phyloP scores from a whole-genome alignment of 2,888 invertebrate species.

The Sinohyriopsis cumingii region DNA sequence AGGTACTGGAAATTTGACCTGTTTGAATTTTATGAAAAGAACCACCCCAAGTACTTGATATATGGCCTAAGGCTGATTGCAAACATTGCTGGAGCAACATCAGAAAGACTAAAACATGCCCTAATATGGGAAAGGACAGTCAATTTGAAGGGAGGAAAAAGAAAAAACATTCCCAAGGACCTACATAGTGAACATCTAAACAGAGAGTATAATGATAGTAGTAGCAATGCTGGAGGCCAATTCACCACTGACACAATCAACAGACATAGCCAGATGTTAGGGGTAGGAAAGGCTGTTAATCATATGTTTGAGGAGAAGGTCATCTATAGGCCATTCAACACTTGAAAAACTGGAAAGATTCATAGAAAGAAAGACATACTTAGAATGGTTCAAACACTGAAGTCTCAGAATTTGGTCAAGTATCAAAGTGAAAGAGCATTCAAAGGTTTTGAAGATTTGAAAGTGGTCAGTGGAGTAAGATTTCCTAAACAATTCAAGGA shows the following conservation, averaged over 20 bases:
- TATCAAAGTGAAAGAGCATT: too few relatives aligned
- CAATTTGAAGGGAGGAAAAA: constrained; percentile 7
- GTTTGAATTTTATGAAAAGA: constrained; percentile 10
- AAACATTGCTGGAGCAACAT: constrained; percentile 12
- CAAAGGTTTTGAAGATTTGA: too few relatives aligned
- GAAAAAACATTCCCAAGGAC: constrained; percentile 16
- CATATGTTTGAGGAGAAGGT: constrained; percentile 6
- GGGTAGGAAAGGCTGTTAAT: constrained; percentile 1
- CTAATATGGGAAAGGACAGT: constrained; percentile 14
- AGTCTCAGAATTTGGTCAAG: too few relatives aligned
- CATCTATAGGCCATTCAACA: not conserved
- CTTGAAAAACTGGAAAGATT: constrained; percentile 1
- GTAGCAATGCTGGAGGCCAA: constrained; percentile 11
- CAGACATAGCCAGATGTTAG: constrained; percentile 3
- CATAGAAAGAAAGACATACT: too few relatives aligned
- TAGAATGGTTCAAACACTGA: too few relatives aligned
- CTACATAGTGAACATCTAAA: constrained; percentile 17
- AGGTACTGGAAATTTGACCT: constrained; percentile 13
- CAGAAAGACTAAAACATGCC: constrained; percentile 6
- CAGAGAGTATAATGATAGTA: constrained; percentile 15
- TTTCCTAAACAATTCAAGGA: too few relatives aligned
- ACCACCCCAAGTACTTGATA: constrained; percentile 13
- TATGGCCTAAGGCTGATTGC: constrained; percentile 7
- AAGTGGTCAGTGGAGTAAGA: too few relatives aligned
- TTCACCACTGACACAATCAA: constrained; percentile 3